Conservation (phyloP, 1,140 invertebrate genomes). For the Zaprionus ornatus region DNA sequence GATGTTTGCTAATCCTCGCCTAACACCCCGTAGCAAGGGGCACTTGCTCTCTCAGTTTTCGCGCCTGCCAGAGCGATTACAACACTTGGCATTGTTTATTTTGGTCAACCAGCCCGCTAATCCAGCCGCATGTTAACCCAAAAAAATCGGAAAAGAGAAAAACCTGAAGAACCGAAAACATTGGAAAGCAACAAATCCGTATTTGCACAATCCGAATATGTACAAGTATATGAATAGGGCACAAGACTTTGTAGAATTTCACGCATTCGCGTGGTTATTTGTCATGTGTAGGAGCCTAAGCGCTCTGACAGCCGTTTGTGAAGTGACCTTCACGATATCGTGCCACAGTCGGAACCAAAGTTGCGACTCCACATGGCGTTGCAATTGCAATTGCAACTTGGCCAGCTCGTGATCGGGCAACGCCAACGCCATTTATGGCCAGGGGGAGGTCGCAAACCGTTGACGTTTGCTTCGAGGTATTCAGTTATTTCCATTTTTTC, state of each 20-base stretch:
- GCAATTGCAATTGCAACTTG: conserved; percentile 49
- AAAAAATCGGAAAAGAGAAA: conserved; percentile 39
- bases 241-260: conserved; percentile 59
- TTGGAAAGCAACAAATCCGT: conserved; percentile 30
- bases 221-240: conserved; percentile 37
- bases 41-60: conserved; percentile 66
- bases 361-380: conserved; percentile 35
- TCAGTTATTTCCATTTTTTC: conserved; percentile 14
- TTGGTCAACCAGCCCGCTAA: conserved; percentile 62
- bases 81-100: conserved; percentile 68
- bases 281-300: conserved; percentile 55
- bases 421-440: conserved; percentile 65
- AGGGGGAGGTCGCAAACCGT: conserved; percentile 58
- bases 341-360: conserved; percentile 32
- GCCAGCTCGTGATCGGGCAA: conserved; percentile 66
- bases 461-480: conserved; percentile 44
- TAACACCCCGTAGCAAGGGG: neutral
- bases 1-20: conserved; percentile 54
- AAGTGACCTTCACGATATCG: conserved; percentile 73
- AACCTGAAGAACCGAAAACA: neutral
- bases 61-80: conserved; percentile 64
- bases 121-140: conserved; percentile 65
- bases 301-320: conserved; percentile 59
- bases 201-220: conserved; percentile 56
- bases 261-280: conserved; percentile 75